Conservation (phyloP, 1,140 invertebrate species). For the Drosophila lini region DNA sequence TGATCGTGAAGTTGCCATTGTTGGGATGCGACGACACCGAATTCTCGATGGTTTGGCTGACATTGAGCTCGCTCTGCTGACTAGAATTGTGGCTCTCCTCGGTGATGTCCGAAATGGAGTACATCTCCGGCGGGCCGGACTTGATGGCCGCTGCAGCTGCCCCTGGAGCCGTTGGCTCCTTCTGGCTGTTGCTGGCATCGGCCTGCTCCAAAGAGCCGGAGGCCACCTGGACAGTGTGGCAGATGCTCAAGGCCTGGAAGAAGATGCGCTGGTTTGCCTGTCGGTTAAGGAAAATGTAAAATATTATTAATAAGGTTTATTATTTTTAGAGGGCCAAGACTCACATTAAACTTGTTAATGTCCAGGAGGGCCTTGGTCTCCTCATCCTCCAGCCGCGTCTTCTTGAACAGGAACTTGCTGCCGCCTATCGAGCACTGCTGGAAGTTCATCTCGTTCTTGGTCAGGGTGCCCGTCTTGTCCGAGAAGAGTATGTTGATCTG, state of each 20-base stretch:
- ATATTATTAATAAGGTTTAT: too few species aligned
- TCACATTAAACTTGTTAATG: constrained; percentile 42
- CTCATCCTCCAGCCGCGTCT: constrained; percentile 45
- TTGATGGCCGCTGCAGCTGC: background rate
- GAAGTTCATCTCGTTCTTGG: constrained; percentile 98
- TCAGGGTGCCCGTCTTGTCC: constrained; percentile 98
- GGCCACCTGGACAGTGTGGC: constrained; percentile 90
- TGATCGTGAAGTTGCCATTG: constrained; percentile 29
- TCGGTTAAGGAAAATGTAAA: too few species aligned
- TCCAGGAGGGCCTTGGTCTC: constrained; percentile 38
- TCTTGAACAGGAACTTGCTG: constrained; percentile 87
- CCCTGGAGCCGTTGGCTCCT: constrained; percentile 13
- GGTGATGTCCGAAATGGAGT: constrained; percentile 77
- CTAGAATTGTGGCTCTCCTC: constrained; percentile 82
- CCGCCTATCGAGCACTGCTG: constrained; percentile 94
- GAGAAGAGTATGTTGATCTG: constrained; percentile 97
- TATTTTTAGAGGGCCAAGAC: background rate
- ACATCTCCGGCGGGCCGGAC: constrained; percentile 72
- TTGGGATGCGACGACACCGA: constrained; percentile 71
- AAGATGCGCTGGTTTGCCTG: constrained; percentile 40
- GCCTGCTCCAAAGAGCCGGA: constrained; percentile 38
- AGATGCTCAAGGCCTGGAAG: constrained; percentile 90
- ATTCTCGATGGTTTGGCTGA: constrained; percentile 62
- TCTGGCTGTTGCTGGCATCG: constrained; percentile 16
- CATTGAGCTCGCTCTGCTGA: constrained; percentile 78